Conservation (phyloP, 2,113 vertebrate species). For the Triplophysa rosa region DNA sequence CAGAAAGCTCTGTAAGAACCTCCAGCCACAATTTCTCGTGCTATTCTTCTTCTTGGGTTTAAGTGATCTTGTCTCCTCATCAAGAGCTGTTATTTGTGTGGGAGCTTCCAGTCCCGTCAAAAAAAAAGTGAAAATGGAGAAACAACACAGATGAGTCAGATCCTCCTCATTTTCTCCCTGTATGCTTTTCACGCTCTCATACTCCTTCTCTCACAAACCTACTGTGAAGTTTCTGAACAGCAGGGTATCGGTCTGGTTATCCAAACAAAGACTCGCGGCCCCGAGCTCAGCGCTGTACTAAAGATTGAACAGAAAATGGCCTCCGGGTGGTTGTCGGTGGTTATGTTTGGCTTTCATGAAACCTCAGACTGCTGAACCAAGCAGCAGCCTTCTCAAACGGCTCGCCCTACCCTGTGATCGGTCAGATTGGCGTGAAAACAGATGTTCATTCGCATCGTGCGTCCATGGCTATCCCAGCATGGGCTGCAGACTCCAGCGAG, state of each 20-base stretch:
- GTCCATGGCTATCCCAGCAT: neutral
- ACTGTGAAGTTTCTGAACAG: conserved; percentile 54
- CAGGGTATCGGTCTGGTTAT: conserved; percentile 48
- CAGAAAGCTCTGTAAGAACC: conserved; percentile 1
- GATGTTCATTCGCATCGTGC: conserved; percentile 6
- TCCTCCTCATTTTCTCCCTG: conserved; percentile 19
- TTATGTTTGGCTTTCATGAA: neutral
- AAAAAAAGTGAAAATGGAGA: conserved; percentile 38
- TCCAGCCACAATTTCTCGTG: conserved; percentile 15
- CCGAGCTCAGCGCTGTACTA: conserved; percentile 3
- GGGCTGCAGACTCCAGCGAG: neutral
- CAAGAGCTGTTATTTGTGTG: conserved; percentile 46
- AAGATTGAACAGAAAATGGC: conserved; percentile 8
- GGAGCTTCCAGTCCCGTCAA: conserved; percentile 41
- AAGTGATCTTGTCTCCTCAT: conserved; percentile 18
- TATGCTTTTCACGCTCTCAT: conserved; percentile 24
- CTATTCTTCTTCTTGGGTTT: conserved; percentile 32
- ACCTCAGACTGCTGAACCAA: neutral
- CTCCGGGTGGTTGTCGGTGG: neutral
- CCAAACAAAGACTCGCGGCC: conserved; percentile 51
- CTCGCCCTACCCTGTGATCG: neutral
- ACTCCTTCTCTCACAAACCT: conserved; percentile 42
- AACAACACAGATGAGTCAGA: conserved; percentile 47
- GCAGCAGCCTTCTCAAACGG: conserved; percentile 16
- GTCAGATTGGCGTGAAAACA: conserved; percentile 24